phyloP scores from a whole-genome alignment of 2,113 vertebrate species.

The Eretmochelys imbricata region DNA sequence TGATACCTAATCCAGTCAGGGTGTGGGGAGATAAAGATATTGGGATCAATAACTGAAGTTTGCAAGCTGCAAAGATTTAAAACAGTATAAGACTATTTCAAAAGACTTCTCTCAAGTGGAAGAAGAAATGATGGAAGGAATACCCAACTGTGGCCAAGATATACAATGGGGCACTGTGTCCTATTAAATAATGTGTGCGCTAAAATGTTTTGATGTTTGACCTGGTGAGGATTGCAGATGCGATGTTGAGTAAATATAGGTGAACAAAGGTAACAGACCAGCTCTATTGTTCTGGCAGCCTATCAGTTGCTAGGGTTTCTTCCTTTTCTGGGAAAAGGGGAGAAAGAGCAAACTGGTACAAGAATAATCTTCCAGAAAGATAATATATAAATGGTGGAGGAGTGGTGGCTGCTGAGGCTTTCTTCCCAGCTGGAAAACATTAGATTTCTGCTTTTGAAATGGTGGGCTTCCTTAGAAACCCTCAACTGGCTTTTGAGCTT shows the following conservation, averaged over 20 bases:
- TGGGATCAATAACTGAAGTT: not conserved
- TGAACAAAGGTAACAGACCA: not conserved
- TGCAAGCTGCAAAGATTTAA: not conserved
- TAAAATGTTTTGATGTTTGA: not conserved
- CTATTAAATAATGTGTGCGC: no score
- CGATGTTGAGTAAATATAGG: not conserved
- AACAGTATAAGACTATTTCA: not conserved
- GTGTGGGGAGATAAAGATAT: accelerated
- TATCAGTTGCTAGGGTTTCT: not conserved
- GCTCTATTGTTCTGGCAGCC: not conserved
- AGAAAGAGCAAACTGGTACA: accelerated
- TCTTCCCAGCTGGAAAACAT: not conserved
- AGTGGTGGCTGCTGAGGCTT: not conserved
- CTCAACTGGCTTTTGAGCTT: accelerated
- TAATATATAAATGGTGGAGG: not conserved
- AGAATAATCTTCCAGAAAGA: not conserved
- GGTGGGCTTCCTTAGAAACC: not conserved
- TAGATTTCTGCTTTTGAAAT: not conserved
- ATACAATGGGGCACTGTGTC: not conserved
- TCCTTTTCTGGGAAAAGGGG: not conserved
- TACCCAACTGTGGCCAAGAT: not conserved
- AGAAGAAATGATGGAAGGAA: not conserved
- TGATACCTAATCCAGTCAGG: not conserved
- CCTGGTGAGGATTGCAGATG: accelerated
- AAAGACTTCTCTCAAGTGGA: not conserved